Evolutionary conservation across 2,113 vertebrate species (phyloP).

Genomic region (Columba livia): DNA sequence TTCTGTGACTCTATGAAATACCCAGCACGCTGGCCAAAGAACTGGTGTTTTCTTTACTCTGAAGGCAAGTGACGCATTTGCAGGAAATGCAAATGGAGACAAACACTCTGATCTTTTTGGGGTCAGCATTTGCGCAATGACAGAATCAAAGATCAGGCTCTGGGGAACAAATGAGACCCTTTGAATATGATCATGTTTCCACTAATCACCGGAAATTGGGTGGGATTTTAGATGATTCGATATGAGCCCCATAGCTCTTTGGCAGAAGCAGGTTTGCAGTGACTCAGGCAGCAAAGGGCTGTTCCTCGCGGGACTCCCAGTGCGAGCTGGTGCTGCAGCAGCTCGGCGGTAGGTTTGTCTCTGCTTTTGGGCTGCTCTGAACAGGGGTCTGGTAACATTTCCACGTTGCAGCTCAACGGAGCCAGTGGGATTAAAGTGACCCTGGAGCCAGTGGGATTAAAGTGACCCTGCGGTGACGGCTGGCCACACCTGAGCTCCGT

Average conservation of each 20-base stretch:
- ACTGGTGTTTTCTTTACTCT: neutral
- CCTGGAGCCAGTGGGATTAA: neutral
- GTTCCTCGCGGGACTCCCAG: neutral
- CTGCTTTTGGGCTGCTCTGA: neutral
- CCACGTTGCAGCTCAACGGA: neutral
- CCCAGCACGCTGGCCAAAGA: fast-evolving
- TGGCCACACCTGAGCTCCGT: neutral
- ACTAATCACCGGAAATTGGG: neutral
- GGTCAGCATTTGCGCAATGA: neutral
- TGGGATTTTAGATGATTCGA: neutral
- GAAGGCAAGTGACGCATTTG: fast-evolving
- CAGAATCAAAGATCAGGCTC: neutral
- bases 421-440: neutral
- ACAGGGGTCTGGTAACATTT: neutral
- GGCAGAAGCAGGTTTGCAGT: neutral
- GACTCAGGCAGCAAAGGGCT: neutral
- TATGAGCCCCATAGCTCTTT: neutral
- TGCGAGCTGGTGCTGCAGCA: neutral
- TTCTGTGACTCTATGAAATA: neutral
- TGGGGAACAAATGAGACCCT: neutral
- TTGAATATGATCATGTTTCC: neutral
- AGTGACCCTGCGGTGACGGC: neutral
- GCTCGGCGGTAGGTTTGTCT: neutral
- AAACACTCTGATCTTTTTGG: neutral
- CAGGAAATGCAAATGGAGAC: fast-evolving